Base-by-base conservation (phyloP, 2,888 invertebrate genomes). In the Lamproptera curius region DNA sequence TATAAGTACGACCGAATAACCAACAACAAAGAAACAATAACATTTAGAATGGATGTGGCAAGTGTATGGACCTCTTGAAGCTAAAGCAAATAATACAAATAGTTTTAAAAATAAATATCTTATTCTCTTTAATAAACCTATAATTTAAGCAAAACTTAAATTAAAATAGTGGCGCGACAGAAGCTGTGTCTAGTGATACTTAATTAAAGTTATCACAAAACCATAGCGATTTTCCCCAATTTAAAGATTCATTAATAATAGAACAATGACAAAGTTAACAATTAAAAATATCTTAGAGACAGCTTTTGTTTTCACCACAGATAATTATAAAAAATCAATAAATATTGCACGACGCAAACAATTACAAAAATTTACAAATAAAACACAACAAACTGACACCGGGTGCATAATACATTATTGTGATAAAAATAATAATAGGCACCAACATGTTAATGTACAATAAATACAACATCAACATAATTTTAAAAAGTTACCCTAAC, bases 401-500 rank as follows among this genome's bases (percentile, higher is more conserved):
- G 54, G 56, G 71, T 76, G 74, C 67, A 61, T 57, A 62, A 61
- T 61, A 61, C 53, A 55, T 68, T 56, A 63, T 50, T 67, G 73
- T 78, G 71, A 59, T 58, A 60, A 55, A 57, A 53, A 55, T 54
- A 63, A 63, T 70, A 58, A 56, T 60, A 74, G 63, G 64, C 75
- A 75, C 72, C 70, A 53, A 57, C 31, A 39, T 11, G 14, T 31
- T 31, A 11, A 42, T 48, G 33, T 52, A 58, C 56, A 58, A 62
- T 61, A 61, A 62, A 63, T 60, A 62, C 53, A 50, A 59, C 28
- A 51, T 46, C 57, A 58, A 56, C 42, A n/a, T n/a, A n/a, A n/a
- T n/a, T n/a, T n/a, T n/a, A n/a, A n/a, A n/a, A n/a, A n/a, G 44
- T 41, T 41, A 45, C 38, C 53, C 58, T 52, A 54, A 42, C 55